Base-by-base conservation (phyloP, 2,888 invertebrate species). In the Beris chalybata region DNA sequence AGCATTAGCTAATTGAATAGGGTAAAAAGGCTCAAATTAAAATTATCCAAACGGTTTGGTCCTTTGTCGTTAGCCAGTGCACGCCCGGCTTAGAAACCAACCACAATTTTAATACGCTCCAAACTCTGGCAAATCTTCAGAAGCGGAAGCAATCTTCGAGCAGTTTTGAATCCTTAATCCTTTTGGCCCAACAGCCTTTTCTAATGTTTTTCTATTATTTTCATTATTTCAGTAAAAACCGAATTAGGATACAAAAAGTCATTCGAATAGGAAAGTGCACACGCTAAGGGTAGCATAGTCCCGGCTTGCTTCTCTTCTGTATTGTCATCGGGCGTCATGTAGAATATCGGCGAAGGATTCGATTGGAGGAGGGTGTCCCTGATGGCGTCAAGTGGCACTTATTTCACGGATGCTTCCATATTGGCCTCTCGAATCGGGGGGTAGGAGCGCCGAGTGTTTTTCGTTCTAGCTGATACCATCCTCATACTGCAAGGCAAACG, bases 1-100 rank as follows among this genome's bases (percentile, higher is more conserved):
- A 45, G 30, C 69, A 69, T 69, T 69, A 69, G 66, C 69, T 69
- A 69, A 69, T 69, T 67, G 66, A 69, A 69, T 64, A 54, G 64
- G 50, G 59, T 59, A 64, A 69, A 69, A 64, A 54, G 43, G 56
- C 55, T 59, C 52, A 69, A 66, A 67, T 69, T 64, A 69, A 66
- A 69, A 69, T 69, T 69, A 69, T 67, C 69, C 66, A 66, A 67
- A 69, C 55, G 32, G 15, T 64, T 64, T 64, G 15, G 6, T 48
- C 11, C 12, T 38, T 38, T 9, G 38, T 38, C 9, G 38, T 38
- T 7, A 38, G 48, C 11, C 15, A 48, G 6, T 15, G 48, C 9
- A 48, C 4, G 12, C n/a, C 6, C n/a, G 6, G n/a, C 45, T 45
- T 45, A 15, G 48, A 12, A 15, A 48, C 15, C 48, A 15, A 48